Base-by-base conservation (phyloP, 2,113 vertebrate genomes). In the Ibidorhyncha struthersii region DNA sequence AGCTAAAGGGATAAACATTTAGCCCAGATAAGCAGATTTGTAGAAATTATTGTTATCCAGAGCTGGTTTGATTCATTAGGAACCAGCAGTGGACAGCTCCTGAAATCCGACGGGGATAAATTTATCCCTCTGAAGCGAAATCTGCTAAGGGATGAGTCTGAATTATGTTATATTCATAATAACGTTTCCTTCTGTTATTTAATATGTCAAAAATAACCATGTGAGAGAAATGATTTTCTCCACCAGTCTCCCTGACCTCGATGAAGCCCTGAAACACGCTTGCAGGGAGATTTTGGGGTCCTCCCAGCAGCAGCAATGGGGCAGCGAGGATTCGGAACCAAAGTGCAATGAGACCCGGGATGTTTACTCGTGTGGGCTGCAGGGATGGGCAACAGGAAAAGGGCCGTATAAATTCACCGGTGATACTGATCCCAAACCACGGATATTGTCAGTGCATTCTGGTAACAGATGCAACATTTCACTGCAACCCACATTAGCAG, bases 21-120 rank as follows among this genome's bases (percentile, higher is more conserved):
- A 93, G 89, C 63, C 78, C 89, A 77, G 96, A 93, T 96, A 97
- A 96, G 92, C 89, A 95, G 93, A 97, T 98, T 87, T 94, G 70
- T 65, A 65, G 86, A 97, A 96, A 97, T 96, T 86, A 85, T 90
- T 78, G 56, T 97, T 96, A 96, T 93, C 95, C 58, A 38, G 70
- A 87, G 91, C 82, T 14, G 72, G 55, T 89, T 86, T 82, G 86
- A 86, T 89, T 89, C 38, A 94, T 93, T 96, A 96, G 91, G 93
- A 92, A 89, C 62, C 87, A 66, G 95, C 95, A 82, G 30, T 56
- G 89, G 96, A 92, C 17, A 66, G 81, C 87, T 92, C 82, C 79
- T 8, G 30, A 94, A 93, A 97, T 96, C 96, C 3, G 25, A 62
- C n/a, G 3, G 91, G 96, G 96, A 97, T 93, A 94, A 96, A 97